Percentiles rank a stretch among this genome's conserved stretches.
Evolutionary conservation across 1,140 invertebrate species (phyloP).

Genomic region (Drosophila nikananu): DNA sequence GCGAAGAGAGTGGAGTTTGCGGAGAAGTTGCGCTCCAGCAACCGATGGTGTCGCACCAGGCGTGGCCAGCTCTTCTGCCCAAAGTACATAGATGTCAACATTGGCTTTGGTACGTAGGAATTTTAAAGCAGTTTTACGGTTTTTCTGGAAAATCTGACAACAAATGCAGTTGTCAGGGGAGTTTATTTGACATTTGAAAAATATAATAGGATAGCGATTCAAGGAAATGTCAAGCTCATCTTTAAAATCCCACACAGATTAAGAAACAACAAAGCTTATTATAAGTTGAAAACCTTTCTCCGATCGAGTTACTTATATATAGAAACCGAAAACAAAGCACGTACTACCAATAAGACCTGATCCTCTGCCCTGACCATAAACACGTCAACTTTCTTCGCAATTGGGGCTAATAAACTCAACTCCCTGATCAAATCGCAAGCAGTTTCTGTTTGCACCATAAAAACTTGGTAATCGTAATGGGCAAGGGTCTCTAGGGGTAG

Average conservation of each 20-base stretch:
- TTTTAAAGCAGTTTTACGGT: neutral
- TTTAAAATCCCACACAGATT: neutral
- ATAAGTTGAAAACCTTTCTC: neutral
- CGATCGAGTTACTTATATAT: neutral
- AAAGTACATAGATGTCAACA: neutral
- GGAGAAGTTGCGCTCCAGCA: neutral
- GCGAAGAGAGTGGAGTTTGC: too few relatives aligned
- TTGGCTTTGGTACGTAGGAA: neutral
- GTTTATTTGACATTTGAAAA: neutral
- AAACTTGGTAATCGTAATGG: constrained; percentile 27
- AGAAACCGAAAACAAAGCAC: constrained; percentile 9
- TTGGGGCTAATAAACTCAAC: constrained; percentile 4
- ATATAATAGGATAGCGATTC: neutral
- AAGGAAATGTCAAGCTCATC: neutral
- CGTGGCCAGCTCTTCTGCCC: neutral
- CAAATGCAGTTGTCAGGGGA: neutral
- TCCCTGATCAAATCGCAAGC: constrained; percentile 1
- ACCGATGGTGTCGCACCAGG: neutral
- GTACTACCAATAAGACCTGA: neutral
- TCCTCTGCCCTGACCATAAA: neutral
- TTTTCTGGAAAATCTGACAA: neutral
- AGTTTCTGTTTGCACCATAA: constrained; percentile 43
- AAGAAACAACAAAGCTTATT: too few relatives aligned
- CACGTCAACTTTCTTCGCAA: constrained; percentile 8
- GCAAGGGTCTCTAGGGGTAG: neutral